A percentile compares a stretch with the other conserved stretches of the same genome.
phyloP scores from a whole-genome alignment of 2,113 vertebrate genomes.

The Dasyornis broadbenti region DNA sequence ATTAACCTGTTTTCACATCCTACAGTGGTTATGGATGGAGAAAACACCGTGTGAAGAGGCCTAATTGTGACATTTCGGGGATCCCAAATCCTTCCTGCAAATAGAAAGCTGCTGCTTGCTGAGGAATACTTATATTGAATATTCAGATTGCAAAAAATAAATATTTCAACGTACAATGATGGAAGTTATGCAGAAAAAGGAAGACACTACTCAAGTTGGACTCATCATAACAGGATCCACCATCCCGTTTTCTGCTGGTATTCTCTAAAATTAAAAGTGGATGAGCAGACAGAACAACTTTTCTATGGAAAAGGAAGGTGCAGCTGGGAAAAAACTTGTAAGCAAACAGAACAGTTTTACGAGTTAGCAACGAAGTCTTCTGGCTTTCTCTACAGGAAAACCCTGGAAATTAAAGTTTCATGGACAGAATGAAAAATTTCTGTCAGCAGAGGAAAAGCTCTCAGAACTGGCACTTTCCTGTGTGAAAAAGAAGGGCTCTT shows the following conservation, averaged over 20 bases:
- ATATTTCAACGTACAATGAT: neutral
- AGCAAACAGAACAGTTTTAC: neutral
- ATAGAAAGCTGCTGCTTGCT: neutral
- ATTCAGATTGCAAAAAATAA: neutral
- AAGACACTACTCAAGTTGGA: neutral
- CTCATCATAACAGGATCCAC: neutral
- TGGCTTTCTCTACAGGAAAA: neutral
- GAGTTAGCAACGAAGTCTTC: neutral
- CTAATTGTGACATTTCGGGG: neutral
- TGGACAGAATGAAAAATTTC: neutral
- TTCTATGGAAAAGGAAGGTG: neutral
- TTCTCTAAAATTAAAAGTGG: neutral
- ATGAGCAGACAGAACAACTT: neutral
- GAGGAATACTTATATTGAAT: neutral
- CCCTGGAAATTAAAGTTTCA: neutral
- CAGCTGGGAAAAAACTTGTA: neutral
- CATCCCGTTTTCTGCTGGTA: neutral
- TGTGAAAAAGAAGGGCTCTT: neutral
- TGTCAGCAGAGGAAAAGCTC: neutral
- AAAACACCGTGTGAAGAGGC: neutral
- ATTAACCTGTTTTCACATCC: neutral
- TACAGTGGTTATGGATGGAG: neutral
- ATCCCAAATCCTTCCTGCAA: neutral
- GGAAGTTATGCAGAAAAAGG: neutral
- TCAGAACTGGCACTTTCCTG: neutral